These are phyloP conservation scores for Caenorhabditis sp. DNA, from an alignment of 2,888 invertebrate genomes.

Conservation along the genomic window DNA sequence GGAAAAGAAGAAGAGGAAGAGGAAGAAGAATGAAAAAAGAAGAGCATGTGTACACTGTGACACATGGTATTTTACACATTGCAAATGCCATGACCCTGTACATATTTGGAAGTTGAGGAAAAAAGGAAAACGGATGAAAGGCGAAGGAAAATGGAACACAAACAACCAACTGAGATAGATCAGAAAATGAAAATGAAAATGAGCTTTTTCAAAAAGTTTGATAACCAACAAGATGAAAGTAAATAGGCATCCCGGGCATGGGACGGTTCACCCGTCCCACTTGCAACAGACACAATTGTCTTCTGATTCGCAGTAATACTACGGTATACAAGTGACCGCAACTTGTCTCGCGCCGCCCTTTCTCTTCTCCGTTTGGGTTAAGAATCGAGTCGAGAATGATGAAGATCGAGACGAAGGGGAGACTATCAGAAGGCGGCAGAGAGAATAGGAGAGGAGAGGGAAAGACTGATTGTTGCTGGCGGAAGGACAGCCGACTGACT, in stretches of 20 bases:
- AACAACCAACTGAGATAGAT: background rate
- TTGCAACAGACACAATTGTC: conserved; percentile 28
- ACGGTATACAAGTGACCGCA: conserved; percentile 63
- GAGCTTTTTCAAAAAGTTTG: background rate
- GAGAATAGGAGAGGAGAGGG: conserved; percentile 15
- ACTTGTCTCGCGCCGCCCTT: conserved; percentile 56
- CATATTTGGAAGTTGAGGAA: no score
- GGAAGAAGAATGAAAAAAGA: conserved; percentile 6
- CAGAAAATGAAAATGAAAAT: background rate
- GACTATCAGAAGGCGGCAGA: no score
- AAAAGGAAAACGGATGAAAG: no score
- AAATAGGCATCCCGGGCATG: background rate
- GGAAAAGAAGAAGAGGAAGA: background rate
- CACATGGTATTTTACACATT: background rate
- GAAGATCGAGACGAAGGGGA: conserved; percentile 8
- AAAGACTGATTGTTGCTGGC: background rate
- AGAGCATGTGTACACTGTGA: conserved; percentile 26
- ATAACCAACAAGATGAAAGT: background rate
- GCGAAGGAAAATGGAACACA: background rate
- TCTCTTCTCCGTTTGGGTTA: conserved; percentile 25
- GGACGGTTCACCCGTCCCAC: background rate
- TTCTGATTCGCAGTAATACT: conserved; percentile 66
- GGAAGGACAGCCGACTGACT: conserved; percentile 21
- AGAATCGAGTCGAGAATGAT: conserved; percentile 32
- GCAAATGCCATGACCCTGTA: background rate